phyloP scores from a whole-genome alignment of 2,888 invertebrate species.

The Apodemia zela region DNA sequence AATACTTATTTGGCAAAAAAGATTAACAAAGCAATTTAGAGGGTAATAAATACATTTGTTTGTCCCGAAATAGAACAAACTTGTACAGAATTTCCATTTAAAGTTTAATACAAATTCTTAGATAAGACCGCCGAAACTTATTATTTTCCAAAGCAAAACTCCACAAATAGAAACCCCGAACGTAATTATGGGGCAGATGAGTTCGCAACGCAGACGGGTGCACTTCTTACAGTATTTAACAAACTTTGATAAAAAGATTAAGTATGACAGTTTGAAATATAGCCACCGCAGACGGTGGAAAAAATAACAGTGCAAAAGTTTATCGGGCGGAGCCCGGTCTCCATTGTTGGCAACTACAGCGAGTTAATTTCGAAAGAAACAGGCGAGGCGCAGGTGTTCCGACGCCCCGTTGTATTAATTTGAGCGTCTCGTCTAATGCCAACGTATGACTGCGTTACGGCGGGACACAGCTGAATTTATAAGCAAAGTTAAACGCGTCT shows the following conservation, averaged over 20 bases:
- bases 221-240: slow-evolving; percentile 74
- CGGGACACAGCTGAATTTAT: slow-evolving; percentile 65
- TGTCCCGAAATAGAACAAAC: slow-evolving; percentile 13
- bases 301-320: slow-evolving; percentile 73
- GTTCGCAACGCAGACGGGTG: slow-evolving; percentile 64
- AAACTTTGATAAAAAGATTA: slow-evolving; percentile 81
- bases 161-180: slow-evolving; percentile 49
- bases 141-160: slow-evolving; percentile 37
- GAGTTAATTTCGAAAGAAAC: slow-evolving; percentile 78
- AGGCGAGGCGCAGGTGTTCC: slow-evolving; percentile 67
- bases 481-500: slow-evolving; percentile 59
- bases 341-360: slow-evolving; percentile 67
- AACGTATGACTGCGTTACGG: slow-evolving; percentile 62
- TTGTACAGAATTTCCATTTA: slow-evolving; percentile 21
- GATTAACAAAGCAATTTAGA: slow-evolving; percentile 12
- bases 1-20: slow-evolving; percentile 9
- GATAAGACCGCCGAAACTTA: slow-evolving; percentile 29
- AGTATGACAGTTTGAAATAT: slow-evolving; percentile 81
- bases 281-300: slow-evolving; percentile 66
- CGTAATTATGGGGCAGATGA: slow-evolving; percentile 72
- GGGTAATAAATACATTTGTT: slow-evolving; percentile 14
- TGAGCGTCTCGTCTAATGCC: slow-evolving; percentile 70
- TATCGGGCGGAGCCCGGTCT: slow-evolving; percentile 49
- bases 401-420: slow-evolving; percentile 67
- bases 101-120: slow-evolving; percentile 22